phyloP scores from a whole-genome alignment of 2,888 invertebrate species.

The Volucella inanis region DNA sequence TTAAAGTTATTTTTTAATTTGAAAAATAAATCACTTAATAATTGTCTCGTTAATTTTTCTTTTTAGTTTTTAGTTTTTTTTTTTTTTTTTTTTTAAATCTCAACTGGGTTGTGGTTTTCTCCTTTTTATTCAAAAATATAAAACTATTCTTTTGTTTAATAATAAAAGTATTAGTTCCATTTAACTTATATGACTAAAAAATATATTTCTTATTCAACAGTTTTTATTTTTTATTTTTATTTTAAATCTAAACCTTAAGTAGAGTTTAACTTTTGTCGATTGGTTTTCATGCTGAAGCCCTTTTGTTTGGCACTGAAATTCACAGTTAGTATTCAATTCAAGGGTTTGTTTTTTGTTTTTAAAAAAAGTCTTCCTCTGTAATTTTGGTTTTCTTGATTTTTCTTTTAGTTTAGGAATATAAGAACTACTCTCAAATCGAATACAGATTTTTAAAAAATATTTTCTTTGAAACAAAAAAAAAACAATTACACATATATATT shows the following conservation, averaged over 20 bases:
- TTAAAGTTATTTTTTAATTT: constrained; percentile 8
- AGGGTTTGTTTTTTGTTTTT: constrained; percentile 17
- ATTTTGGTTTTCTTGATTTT: constrained; percentile 10
- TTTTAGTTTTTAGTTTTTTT: not conserved
- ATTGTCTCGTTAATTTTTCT: not conserved
- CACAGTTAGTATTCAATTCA: constrained; percentile 70
- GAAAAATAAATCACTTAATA: constrained; percentile 8
- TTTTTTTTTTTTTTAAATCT: not conserved
- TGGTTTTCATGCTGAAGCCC: constrained; percentile 61
- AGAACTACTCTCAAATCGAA: constrained; percentile 48
- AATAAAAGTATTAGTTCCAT: constrained; percentile 49
- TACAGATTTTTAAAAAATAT: constrained; percentile 31
- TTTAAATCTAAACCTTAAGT: constrained; percentile 2
- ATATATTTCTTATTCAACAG: constrained; percentile 10
- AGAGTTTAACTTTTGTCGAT: constrained; percentile 21
- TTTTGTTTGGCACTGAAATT: constrained; percentile 72
- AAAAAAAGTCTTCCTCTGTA: not conserved
- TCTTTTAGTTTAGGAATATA: not conserved
- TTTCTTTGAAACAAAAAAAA: constrained; percentile 13
- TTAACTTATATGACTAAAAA: constrained; percentile 49
- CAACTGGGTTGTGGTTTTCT: not conserved
- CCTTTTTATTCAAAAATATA: constrained; percentile 9
- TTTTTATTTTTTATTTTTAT: constrained; percentile 7
- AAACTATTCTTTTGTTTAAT: constrained; percentile 20
- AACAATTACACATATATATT: constrained; percentile 23